These are phyloP conservation scores for Platynereis dumerilii DNA, from an alignment of 2,888 invertebrate genomes.

Conservation along the genomic window DNA sequence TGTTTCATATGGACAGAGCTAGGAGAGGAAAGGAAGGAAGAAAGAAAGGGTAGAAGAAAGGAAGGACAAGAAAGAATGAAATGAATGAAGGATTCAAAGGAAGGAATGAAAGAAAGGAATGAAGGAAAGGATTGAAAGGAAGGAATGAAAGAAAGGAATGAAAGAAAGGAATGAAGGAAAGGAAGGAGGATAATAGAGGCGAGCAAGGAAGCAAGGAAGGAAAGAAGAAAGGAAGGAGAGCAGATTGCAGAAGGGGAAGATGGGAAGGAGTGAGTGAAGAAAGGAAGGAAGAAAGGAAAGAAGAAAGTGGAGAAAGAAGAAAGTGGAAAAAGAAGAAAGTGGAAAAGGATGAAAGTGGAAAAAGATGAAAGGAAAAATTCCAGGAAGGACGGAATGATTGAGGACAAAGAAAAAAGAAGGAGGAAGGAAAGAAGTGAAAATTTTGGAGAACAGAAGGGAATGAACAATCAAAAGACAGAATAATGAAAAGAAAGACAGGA, in stretches of 20 bases:
- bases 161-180: no score
- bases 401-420: background rate
- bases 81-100: no score
- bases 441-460: background rate
- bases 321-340: background rate
- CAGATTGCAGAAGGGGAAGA: background rate
- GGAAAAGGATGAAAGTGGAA: background rate
- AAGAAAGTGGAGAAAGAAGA: background rate
- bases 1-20: no score
- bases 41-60: no score
- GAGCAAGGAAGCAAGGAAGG: no score
- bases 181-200: no score
- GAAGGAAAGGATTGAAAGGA: no score
- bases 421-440: background rate
- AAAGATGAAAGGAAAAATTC: background rate
- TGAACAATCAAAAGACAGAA: background rate
- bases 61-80: no score
- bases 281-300: background rate
- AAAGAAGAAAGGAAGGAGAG: constrained; percentile 4
- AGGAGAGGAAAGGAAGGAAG: no score
- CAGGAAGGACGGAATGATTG: no score
- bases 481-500: background rate
- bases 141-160: no score
- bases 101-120: no score
- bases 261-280: background rate